Conservation (phyloP, 1,140 invertebrate genomes). For the Charaxes varanes region DNA sequence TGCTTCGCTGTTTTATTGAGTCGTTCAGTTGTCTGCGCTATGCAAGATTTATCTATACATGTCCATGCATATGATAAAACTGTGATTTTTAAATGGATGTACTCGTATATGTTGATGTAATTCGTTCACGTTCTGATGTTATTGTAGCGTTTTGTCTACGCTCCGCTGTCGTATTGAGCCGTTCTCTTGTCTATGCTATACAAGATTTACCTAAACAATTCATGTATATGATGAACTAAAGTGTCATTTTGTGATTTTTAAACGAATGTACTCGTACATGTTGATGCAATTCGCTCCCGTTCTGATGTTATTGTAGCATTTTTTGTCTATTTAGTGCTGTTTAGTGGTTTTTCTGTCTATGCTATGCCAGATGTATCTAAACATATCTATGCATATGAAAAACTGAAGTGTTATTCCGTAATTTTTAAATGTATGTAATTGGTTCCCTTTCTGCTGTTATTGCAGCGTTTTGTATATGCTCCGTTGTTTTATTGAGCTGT, state of each 20-base stretch:
- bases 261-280: too few relatives aligned
- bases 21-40: conserved; percentile 64
- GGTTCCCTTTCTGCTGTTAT: conserved; percentile 72
- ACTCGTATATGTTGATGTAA: too few relatives aligned
- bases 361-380: too few relatives aligned
- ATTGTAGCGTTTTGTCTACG: conserved; percentile 74
- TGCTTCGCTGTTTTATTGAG: conserved; percentile 68
- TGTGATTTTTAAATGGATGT: conserved; percentile 29
- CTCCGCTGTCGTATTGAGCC: conserved; percentile 65
- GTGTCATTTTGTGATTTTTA: too few relatives aligned
- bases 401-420: too few relatives aligned
- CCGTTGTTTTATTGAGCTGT: conserved; percentile 64
- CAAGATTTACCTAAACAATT: conserved; percentile 31
- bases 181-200: conserved; percentile 62
- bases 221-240: conserved; percentile 42
- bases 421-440: conserved; percentile 48
- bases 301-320: conserved; percentile 72
- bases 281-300: conserved; percentile 71
- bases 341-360: too few relatives aligned
- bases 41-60: conserved; percentile 28
- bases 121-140: conserved; percentile 72
- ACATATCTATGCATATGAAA: too few relatives aligned
- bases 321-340: conserved; percentile 73
- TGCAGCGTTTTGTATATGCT: conserved; percentile 73
- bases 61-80: conserved; percentile 43